phyloP scores from a whole-genome alignment of 2,888 invertebrate genomes.

The Mesoligia furuncula region DNA sequence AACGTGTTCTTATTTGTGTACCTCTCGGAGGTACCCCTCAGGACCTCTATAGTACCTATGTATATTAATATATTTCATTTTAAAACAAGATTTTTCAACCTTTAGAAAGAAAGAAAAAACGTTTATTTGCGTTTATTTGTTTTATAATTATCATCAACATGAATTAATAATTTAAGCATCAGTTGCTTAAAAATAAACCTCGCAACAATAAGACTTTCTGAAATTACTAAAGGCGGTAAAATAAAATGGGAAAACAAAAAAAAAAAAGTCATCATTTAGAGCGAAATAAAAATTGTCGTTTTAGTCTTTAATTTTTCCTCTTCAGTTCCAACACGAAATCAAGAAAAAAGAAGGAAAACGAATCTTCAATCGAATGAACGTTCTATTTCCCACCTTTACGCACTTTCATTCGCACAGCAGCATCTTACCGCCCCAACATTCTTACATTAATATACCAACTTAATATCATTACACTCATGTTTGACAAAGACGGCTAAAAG shows the following conservation, averaged over 20 bases:
- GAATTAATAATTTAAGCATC: not conserved
- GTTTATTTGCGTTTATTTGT: no score
- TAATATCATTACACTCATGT: constrained; percentile 60
- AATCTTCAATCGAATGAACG: not conserved
- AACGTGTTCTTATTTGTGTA: no score
- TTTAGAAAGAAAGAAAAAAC: no score
- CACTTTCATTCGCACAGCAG: constrained; percentile 22
- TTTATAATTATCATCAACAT: not conserved
- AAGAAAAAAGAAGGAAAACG: not conserved
- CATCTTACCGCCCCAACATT: constrained; percentile 57
- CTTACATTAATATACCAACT: constrained; percentile 60
- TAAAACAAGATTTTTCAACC: not conserved
- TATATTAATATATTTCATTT: no score
- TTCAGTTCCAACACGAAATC: not conserved
- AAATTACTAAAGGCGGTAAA: no score
- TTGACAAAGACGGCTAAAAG: constrained; percentile 63
- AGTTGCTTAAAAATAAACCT: not conserved
- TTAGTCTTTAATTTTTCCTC: not conserved
- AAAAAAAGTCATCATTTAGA: not conserved
- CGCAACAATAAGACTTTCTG: not conserved
- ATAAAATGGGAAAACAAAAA: not conserved
- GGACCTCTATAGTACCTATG: no score
- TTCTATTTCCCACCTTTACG: not conserved
- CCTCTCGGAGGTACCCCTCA: no score
- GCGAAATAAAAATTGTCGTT: not conserved